Evolutionary conservation across 2,888 invertebrate genomes (phyloP).

Genomic region (Agrilus mali): DNA sequence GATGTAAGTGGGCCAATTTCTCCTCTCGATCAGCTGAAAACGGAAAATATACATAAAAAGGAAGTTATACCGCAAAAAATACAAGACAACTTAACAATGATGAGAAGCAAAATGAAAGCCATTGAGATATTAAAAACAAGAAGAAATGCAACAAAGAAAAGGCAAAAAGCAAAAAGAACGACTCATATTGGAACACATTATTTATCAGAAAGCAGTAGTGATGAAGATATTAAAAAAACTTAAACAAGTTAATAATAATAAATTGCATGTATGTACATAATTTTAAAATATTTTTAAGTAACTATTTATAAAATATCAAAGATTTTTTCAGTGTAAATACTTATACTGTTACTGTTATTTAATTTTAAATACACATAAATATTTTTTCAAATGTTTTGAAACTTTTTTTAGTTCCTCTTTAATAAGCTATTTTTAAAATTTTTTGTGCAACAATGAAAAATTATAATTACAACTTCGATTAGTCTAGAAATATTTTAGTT

Average conservation of each 20-base stretch:
- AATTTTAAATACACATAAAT: too few species aligned
- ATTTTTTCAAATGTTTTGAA: too few species aligned
- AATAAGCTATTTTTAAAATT: too few species aligned
- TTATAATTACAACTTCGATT: too few species aligned
- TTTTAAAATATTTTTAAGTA: too few species aligned
- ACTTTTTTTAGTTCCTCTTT: too few species aligned
- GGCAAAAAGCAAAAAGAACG: slow-evolving; percentile 31
- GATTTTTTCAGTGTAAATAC: too few species aligned
- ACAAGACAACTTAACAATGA: slow-evolving; percentile 47
- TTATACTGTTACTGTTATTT: too few species aligned
- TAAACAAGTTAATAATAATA: not conserved
- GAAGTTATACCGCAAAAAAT: slow-evolving; percentile 65
- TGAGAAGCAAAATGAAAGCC: slow-evolving; percentile 60
- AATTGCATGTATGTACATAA: too few species aligned
- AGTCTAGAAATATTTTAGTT: too few species aligned
- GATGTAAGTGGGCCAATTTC: slow-evolving; percentile 18
- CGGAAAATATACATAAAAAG: slow-evolving; percentile 25
- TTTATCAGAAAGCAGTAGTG: slow-evolving; percentile 53
- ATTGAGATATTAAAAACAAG: slow-evolving; percentile 60
- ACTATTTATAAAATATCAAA: too few species aligned
- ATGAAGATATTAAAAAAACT: slow-evolving; percentile 25
- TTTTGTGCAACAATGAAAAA: too few species aligned
- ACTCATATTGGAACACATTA: slow-evolving; percentile 46
- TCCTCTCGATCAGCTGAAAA: slow-evolving; percentile 24
- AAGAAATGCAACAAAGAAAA: slow-evolving; percentile 42